Percentiles rank a stretch among this genome's conserved stretches.
Evolutionary conservation across 2,113 vertebrate genomes (phyloP).

Genomic region (Galemys pyrenaicus): DNA sequence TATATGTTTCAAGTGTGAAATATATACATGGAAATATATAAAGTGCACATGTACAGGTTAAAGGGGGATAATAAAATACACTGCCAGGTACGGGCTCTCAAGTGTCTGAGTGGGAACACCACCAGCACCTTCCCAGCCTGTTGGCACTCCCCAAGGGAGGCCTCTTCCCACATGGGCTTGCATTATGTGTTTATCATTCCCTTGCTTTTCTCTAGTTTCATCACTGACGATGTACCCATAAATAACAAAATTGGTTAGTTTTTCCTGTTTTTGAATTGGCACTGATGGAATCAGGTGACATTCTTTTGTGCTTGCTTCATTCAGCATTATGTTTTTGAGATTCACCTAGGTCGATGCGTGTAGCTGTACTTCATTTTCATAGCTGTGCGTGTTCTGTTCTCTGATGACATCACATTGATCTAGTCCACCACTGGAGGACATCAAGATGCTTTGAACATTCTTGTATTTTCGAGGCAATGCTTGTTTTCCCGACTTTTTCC

Average conservation of each 20-base stretch:
- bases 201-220: not conserved
- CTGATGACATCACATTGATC: not conserved
- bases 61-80: not conserved
- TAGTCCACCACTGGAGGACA: not conserved
- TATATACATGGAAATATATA: not conserved
- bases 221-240: not conserved
- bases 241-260: not conserved
- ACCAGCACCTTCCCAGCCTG: not conserved
- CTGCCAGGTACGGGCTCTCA: not conserved
- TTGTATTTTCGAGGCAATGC: not conserved
- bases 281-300: not conserved
- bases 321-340: not conserved
- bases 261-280: not conserved
- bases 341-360: fast-evolving
- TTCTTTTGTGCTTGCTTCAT: not conserved
- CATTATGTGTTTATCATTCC: not conserved
- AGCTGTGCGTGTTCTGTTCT: not conserved
- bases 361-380: not conserved
- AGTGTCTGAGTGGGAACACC: not conserved
- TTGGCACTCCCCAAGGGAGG: not conserved
- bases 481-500: not conserved
- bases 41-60: not conserved
- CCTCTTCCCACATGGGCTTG: no score
- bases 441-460: not conserved
- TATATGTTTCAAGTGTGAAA: slow-evolving; percentile 10